phyloP scores from a whole-genome alignment of 2,888 invertebrate species.

The Parelbella ahira region DNA sequence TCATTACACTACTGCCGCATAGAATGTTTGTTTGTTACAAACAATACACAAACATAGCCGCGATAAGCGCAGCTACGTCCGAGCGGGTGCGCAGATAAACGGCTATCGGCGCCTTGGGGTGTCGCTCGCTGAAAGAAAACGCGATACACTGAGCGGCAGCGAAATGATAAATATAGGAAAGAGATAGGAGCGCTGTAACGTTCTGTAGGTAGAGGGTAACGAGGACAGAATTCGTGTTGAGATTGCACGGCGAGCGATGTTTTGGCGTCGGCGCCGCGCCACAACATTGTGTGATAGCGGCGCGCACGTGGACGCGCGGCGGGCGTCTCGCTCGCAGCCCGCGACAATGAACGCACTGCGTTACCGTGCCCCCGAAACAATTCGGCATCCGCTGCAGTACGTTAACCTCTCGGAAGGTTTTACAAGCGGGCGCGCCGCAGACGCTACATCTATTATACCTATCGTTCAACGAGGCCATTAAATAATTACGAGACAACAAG shows the following conservation, averaged over 20 bases:
- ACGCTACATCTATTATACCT: too few relatives aligned
- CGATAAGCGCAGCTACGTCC: constrained; percentile 3
- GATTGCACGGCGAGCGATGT: too few relatives aligned
- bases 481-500: constrained; percentile 23
- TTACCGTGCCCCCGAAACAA: constrained; percentile 14
- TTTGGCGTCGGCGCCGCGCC: background rate
- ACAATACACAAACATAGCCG: background rate
- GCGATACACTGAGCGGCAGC: background rate
- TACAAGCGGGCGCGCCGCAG: too few relatives aligned
- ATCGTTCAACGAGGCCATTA: too few relatives aligned
- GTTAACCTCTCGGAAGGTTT: constrained; percentile 16
- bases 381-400: constrained; percentile 9
- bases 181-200: background rate
- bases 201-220: too few relatives aligned
- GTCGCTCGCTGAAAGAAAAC: background rate
- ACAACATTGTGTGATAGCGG: constrained; percentile 5
- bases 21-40: constrained; percentile 14
- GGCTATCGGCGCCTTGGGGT: constrained; percentile 1
- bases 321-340: too few relatives aligned
- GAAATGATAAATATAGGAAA: background rate
- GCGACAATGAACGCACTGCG: constrained; percentile 13
- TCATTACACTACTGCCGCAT: constrained; percentile 33
- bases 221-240: too few relatives aligned
- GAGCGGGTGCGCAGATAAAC: background rate
- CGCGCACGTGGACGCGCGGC: too few relatives aligned